Base-by-base conservation (phyloP, 1,140 invertebrate genomes). In the Saccostrea echinata region DNA sequence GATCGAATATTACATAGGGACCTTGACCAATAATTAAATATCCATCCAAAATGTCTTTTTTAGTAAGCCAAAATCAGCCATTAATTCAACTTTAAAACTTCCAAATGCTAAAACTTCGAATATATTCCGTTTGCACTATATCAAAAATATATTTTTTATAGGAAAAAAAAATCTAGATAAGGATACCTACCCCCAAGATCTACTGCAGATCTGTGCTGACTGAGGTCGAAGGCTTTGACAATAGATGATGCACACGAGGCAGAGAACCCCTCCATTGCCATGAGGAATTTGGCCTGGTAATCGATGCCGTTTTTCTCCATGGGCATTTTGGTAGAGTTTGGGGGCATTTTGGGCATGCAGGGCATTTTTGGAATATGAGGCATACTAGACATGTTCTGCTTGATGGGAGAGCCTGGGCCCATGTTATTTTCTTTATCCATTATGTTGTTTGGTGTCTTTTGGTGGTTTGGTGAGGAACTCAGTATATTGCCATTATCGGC, bases 141-240 rank as follows among this genome's bases (percentile, higher is more conserved):
- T 43, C 9, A 43, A 9, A 43, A 43, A 6, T 43, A 43, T 43
- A 43, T 43, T 43, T 9, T 43, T 43, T 43, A 3, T 3, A 43
- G 2, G 2, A 43, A 43, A 43, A 43, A 83, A 27, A 52, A 35
- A 43, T 82, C 21, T 18, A 57, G n/a, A 61, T 61, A 6, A 61
- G 6, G 21, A 43, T 21, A 82, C 88, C 16, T 90, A 91, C 91
- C 91, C 57, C 91, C 91, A 30, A 91, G 85, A 81, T 91, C 91
- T 55, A 89, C 88, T n/a, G 90, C 90, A 24, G 84, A 87, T 76
- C 88, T 88, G 52, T 91, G 89, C 21, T 86, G 87, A 53, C 87
- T 90, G n/a, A 91, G 88, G 81, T 91, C 90, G 87, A 91, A 91
- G 3, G 90, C 90, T 80, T 76, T 85, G 16, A 89, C 90, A 16